Evolutionary conservation across 2,113 vertebrate species (phyloP).

Genomic region (Myiopsitta monachus): DNA sequence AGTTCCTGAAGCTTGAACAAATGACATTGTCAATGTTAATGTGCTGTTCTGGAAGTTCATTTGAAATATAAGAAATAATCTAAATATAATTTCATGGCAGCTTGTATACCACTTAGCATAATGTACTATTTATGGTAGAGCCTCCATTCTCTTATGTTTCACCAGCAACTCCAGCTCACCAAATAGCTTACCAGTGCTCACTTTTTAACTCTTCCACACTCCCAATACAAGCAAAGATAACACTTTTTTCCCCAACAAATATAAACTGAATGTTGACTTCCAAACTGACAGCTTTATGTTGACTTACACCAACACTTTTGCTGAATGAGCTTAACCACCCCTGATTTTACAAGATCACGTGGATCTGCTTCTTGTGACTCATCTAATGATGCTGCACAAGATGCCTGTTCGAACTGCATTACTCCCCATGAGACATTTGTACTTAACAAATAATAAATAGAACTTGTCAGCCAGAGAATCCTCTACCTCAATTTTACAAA

Average conservation of each 20-base stretch:
- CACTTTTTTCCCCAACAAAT: background rate
- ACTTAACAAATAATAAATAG: background rate
- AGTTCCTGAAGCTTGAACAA: background rate
- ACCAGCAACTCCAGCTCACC: background rate
- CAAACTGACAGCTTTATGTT: background rate
- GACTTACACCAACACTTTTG: background rate
- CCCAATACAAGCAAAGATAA: background rate
- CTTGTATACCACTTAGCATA: background rate
- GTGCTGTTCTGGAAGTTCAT: background rate
- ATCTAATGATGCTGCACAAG: background rate
- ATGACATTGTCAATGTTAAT: background rate
- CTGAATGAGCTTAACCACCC: background rate
- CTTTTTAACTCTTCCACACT: background rate
- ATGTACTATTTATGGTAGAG: background rate
- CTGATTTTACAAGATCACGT: background rate
- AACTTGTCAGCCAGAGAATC: background rate
- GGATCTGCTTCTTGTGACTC: background rate
- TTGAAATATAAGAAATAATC: background rate
- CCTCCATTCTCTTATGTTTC: background rate
- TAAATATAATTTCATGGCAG: conserved; percentile 3
- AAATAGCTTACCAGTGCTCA: background rate
- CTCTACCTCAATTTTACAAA: background rate
- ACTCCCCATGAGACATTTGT: background rate
- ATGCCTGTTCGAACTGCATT: background rate
- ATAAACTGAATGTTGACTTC: background rate